Evolutionary conservation across 2,888 invertebrate genomes (phyloP).

Genomic region (Euzophera pinguis): DNA sequence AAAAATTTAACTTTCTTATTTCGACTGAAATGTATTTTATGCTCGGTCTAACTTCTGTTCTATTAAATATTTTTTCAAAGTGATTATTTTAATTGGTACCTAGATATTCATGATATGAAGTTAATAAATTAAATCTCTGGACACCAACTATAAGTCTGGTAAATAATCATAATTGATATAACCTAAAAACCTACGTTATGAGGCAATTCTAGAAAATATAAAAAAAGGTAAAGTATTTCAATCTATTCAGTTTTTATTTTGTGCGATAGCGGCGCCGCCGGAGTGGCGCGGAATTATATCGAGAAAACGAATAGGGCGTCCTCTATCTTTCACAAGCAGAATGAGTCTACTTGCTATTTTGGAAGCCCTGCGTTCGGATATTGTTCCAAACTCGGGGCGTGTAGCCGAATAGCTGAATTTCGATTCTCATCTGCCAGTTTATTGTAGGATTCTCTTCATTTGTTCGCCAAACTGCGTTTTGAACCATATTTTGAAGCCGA

Average conservation of each 20-base stretch:
- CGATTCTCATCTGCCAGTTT: not conserved
- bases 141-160: too few species aligned
- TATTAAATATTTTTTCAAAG: too few species aligned
- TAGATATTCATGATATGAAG: too few species aligned
- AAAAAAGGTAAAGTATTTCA: not conserved
- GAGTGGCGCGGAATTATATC: conserved; percentile 18
- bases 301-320: conserved; percentile 19
- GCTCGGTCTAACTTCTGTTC: too few species aligned
- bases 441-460: not conserved
- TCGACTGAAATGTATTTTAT: too few species aligned
- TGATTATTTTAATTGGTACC: too few species aligned
- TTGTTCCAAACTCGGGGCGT: not conserved
- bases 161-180: too few species aligned
- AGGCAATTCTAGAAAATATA: too few species aligned
- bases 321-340: conserved; percentile 14
- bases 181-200: too few species aligned
- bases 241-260: not conserved
- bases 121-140: too few species aligned
- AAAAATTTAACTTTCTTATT: too few species aligned
- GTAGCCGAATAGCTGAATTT: not conserved
- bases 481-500: not conserved
- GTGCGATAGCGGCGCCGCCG: conserved; percentile 23
- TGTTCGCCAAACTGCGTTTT: not conserved
- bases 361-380: not conserved
- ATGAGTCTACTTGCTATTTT: conserved; percentile 11